Evolutionary conservation across 2,797 vertebrate species (phyloP), one percentile per base, ranked within the genome.

Genomic region (Cichlasoma orientale): DNA sequence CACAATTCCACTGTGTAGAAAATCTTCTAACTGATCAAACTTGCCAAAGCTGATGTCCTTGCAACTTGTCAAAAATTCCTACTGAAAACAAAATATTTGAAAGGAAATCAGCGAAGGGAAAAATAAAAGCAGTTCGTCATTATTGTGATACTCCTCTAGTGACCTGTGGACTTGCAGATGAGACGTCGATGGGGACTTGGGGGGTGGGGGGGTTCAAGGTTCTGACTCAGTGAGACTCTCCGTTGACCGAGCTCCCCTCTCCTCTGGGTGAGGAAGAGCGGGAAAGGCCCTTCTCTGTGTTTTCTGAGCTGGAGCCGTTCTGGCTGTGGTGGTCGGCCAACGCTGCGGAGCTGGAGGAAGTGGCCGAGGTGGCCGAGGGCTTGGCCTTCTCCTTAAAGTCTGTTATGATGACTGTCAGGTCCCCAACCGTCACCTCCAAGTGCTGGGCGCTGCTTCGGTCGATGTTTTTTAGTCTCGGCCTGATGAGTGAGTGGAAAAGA

Each of bases 361-460:
- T 96, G 75, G 97, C 82, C 7, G 93, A 88, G 72, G 98, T 95
- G 84, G 98, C 94, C 19, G 97, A 92, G 69, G 98, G 97, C 95
- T 98, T 98, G 54, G 97, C 96, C 96, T 99, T 99, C 96, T 99
- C 98, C 93, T 99, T 99, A 97, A 99, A 99, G 98, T 99, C 98
- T 90, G 98, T 99, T 91, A 99, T 99, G 96, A 99, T 98, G 94
- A 99, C 98, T 56, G 98, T 99, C 94, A 99, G 96, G 93, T 99
- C 98, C 91, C 98, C 98, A 82, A 99, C 98, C 19, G 98, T 99
- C 93, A 99, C 98, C 95, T 99, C 98, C 95, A 99, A 95, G 92
- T 99, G 98, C 94, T 99, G 98, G 68, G 98, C 98, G n/a, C 98
- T 99, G 96, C 97, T 99, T 82, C 98, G 95, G 95, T 99, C 98